Percentiles rank a stretch among this genome's conserved stretches.
Evolutionary conservation across 2,113 vertebrate species (phyloP).

Genomic region (Pitta sordida): DNA sequence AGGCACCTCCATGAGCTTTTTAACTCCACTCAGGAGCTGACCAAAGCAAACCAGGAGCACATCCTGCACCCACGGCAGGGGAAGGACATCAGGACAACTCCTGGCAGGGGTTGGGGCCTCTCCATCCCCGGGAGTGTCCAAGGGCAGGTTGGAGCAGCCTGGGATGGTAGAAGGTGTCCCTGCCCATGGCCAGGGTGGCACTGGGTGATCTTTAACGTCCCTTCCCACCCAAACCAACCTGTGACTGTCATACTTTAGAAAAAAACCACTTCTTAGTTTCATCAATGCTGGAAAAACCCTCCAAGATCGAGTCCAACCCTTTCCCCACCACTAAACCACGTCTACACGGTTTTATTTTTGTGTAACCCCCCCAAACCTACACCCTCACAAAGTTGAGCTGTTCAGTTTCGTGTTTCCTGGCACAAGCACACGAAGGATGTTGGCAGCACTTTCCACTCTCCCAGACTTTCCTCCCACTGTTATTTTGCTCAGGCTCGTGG

Average conservation of each 20-base stretch:
- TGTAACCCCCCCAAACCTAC: not conserved
- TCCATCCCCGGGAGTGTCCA: not conserved
- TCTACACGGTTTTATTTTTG: not conserved
- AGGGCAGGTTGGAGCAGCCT: not conserved
- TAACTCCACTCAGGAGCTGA: not conserved
- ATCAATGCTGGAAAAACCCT: not conserved
- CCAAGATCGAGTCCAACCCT: not conserved
- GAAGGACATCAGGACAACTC: not conserved
- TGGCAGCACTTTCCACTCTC: not conserved
- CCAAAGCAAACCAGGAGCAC: not conserved
- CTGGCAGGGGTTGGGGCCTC: not conserved
- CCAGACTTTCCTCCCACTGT: not conserved
- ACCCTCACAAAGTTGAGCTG: not conserved
- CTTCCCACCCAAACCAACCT: not conserved
- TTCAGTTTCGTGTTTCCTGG: not conserved
- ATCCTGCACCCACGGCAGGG: not conserved
- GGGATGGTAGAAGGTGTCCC: not conserved
- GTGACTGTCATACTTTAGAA: not conserved
- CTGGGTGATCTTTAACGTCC: not conserved
- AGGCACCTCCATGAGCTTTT: rapidly evolving
- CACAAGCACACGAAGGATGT: rapidly evolving
- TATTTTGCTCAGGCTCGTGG: rapidly evolving
- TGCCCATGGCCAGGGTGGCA: not conserved
- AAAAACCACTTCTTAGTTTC: not conserved
- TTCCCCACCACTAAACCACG: not conserved